phyloP scores from a whole-genome alignment of 2,797 vertebrate species.

The Sarcoramphus papa region DNA sequence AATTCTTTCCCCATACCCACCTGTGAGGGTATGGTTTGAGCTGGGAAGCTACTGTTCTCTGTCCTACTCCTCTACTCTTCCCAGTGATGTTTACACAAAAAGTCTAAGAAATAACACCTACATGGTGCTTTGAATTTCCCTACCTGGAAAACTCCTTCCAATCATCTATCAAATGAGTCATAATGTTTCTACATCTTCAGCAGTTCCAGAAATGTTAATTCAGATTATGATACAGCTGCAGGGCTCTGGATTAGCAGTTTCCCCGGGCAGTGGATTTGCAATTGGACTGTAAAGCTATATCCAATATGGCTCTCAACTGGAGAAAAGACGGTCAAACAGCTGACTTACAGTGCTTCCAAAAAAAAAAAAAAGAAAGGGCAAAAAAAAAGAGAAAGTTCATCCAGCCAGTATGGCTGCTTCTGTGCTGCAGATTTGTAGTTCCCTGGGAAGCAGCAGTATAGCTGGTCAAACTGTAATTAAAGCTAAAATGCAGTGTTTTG shows the following conservation, averaged over 20 bases:
- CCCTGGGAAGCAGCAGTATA: background rate
- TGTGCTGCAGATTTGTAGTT: background rate
- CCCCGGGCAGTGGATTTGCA: background rate
- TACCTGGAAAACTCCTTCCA: background rate
- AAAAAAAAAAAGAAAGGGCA: background rate
- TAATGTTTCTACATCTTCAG: constrained; percentile 17
- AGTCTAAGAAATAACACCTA: background rate
- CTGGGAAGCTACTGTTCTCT: background rate
- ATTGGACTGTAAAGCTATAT: background rate
- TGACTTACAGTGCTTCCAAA: background rate
- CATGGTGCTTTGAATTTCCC: background rate
- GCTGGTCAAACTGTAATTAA: constrained; percentile 22
- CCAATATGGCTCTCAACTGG: background rate
- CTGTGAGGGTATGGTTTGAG: background rate
- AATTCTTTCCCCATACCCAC: background rate
- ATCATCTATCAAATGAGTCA: background rate
- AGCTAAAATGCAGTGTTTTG: background rate
- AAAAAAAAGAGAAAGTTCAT: background rate
- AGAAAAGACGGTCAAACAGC: background rate
- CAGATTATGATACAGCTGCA: background rate
- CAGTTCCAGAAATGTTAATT: constrained; percentile 23
- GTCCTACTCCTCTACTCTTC: background rate
- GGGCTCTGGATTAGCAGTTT: constrained; percentile 38
- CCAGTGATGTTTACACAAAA: background rate
- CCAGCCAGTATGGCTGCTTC: background rate